These are phyloP conservation scores for Nyctibius bracteatus DNA, from an alignment of 2,113 vertebrate species.

Conservation along the genomic window DNA sequence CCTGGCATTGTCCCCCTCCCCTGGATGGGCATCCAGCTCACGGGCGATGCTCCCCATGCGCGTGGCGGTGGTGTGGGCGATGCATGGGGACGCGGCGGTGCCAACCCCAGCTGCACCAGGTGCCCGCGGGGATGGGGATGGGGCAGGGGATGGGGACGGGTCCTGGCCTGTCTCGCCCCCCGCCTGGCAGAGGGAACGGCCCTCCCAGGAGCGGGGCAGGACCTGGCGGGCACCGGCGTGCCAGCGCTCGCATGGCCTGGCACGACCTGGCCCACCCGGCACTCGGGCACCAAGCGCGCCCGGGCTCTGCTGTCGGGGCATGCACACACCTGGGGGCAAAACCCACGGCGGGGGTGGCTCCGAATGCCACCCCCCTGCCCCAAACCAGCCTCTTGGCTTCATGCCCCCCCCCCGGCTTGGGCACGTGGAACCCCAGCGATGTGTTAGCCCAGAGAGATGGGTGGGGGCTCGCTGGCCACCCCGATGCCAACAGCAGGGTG, in stretches of 20 bases:
- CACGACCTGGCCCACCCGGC: background rate
- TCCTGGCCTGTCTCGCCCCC: background rate
- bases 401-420: background rate
- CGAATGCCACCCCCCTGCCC: background rate
- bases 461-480: accelerated
- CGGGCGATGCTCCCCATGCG: background rate
- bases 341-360: background rate
- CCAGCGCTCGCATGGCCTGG: background rate
- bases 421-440: background rate
- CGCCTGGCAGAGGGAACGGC: background rate
- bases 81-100: background rate
- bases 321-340: background rate
- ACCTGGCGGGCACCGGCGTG: background rate
- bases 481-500: background rate
- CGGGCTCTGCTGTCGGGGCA: background rate
- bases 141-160: background rate
- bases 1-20: accelerated
- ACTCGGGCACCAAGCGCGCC: background rate
- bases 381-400: background rate
- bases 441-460: accelerated
- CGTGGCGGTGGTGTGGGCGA: background rate
- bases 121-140: background rate
- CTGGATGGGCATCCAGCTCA: background rate
- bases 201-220: background rate
- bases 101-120: background rate